Conservation (phyloP, 2,888 invertebrate genomes). For the Polymixis lichenea region DNA sequence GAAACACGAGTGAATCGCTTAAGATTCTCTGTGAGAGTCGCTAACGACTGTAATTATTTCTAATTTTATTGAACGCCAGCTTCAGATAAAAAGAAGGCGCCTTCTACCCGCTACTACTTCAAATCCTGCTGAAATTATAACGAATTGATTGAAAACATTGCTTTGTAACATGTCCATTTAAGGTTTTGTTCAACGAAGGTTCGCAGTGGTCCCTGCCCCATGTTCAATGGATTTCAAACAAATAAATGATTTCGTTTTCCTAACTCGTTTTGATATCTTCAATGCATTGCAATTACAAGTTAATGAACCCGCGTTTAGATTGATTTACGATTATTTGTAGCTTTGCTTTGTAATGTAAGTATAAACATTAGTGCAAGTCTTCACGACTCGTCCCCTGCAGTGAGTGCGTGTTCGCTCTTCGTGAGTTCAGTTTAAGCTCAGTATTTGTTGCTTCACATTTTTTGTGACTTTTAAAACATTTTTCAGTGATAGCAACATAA, state of each 20-base stretch:
- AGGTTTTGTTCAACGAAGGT: neutral
- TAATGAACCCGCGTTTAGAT: conserved; percentile 61
- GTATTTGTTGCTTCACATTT: neutral
- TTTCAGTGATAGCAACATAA: too few relatives aligned
- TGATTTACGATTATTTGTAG: conserved; percentile 52
- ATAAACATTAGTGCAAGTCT: conserved; percentile 40
- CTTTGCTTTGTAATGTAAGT: conserved; percentile 46
- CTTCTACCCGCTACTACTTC: conserved; percentile 53
- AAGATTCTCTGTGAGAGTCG: conserved; percentile 55
- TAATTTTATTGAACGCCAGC: conserved; percentile 71
- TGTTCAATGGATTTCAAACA: conserved; percentile 4
- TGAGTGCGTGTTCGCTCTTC: conserved; percentile 3
- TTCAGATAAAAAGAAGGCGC: conserved; percentile 72
- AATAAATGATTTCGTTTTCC: neutral
- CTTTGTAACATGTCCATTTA: conserved; percentile 16
- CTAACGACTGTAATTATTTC: conserved; percentile 74
- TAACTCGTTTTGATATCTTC: conserved; percentile 26
- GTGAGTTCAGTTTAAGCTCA: neutral
- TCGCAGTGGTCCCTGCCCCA: fast-evolving
- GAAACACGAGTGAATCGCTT: conserved; percentile 48
- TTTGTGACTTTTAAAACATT: too few relatives aligned
- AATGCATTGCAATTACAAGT: conserved; percentile 59
- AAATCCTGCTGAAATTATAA: conserved; percentile 19
- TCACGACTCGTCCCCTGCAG: conserved; percentile 31
- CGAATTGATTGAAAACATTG: neutral